Conservation (phyloP, 2,113 vertebrate species). For the Cairina moschata region DNA sequence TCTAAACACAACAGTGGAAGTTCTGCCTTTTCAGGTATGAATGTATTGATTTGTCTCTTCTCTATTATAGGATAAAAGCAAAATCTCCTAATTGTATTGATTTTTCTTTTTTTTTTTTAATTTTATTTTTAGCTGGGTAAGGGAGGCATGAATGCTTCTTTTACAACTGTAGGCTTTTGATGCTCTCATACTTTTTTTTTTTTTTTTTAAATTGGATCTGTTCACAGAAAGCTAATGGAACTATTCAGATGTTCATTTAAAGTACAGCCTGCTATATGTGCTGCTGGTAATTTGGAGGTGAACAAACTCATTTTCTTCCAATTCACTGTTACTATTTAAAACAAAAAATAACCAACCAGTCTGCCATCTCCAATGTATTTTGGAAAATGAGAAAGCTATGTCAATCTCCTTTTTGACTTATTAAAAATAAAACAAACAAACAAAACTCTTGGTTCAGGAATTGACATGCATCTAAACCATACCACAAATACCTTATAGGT, state of each 20-base stretch:
- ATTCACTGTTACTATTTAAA: neutral
- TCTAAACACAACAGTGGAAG: conserved; percentile 93
- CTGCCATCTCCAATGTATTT: neutral
- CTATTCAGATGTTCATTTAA: neutral
- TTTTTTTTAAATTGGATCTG: neutral
- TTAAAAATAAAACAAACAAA: neutral
- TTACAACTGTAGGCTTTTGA: neutral
- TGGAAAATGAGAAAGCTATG: neutral
- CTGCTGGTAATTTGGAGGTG: neutral
- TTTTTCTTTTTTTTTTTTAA: neutral
- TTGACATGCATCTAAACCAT: neutral
- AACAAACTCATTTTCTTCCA: neutral
- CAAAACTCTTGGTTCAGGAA: neutral
- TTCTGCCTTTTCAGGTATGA: conserved; percentile 90
- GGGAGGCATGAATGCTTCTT: neutral
- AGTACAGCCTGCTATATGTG: neutral
- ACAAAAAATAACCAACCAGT: neutral
- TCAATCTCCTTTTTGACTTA: neutral
- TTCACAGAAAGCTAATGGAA: neutral
- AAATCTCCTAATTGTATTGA: neutral
- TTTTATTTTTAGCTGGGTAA: neutral
- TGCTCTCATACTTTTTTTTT: neutral
- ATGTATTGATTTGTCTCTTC: neutral
- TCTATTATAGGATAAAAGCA: neutral
- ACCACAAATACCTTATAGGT: neutral